Evolutionary conservation across 2,113 vertebrate genomes (phyloP).

Genomic region (Galemys pyrenaicus): DNA sequence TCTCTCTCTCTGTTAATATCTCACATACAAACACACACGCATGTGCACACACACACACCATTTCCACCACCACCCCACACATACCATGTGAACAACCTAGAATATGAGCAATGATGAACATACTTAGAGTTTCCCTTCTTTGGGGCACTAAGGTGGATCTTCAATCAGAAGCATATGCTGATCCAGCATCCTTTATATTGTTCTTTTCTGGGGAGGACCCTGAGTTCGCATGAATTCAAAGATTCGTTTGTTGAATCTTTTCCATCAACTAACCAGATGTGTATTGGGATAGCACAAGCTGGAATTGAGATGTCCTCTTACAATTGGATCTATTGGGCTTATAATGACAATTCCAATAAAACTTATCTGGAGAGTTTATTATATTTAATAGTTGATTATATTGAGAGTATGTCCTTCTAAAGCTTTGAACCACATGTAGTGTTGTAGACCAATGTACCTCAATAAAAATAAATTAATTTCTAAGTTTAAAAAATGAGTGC

Average conservation of each 20-base stretch:
- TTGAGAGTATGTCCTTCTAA: neutral
- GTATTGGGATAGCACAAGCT: rapidly evolving
- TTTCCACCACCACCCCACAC: too few relatives aligned
- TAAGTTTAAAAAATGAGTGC: too few relatives aligned
- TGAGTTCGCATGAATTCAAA: neutral
- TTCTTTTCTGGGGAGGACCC: neutral
- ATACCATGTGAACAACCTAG: neutral
- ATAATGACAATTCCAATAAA: neutral
- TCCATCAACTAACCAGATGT: neutral
- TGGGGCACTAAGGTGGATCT: neutral
- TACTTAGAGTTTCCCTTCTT: neutral
- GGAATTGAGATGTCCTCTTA: neutral
- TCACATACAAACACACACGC: neutral
- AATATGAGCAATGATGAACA: neutral
- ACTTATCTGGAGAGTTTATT: neutral
- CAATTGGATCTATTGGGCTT: too few relatives aligned
- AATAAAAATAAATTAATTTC: too few relatives aligned
- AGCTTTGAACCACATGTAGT: too few relatives aligned
- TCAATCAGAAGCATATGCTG: neutral
- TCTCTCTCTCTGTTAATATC: neutral
- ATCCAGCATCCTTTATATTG: neutral
- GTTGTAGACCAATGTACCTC: too few relatives aligned
- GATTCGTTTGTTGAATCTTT: neutral
- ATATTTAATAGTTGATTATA: neutral
- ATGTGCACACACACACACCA: neutral